Percentiles rank a stretch among this genome's conserved stretches.
These are phyloP conservation scores for Timema podura DNA, from an alignment of 2,888 invertebrate species.

Conservation along the genomic window DNA sequence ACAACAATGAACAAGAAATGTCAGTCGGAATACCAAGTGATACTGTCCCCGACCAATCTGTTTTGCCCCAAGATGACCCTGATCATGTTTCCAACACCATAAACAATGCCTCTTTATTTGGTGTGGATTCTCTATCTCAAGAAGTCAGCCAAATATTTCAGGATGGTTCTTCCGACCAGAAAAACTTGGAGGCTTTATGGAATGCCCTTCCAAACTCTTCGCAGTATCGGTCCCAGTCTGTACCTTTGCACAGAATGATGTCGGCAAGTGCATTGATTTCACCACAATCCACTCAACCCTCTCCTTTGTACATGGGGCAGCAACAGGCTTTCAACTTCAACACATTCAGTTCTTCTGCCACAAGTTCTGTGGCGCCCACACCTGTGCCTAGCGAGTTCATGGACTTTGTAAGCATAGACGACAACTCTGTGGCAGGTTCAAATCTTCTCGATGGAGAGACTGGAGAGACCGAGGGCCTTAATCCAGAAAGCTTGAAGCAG, in stretches of 20 bases:
- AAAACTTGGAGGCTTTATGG: constrained; percentile 17
- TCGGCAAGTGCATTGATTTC: constrained; percentile 45
- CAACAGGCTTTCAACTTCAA: constrained; percentile 43
- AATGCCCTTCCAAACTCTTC: constrained; percentile 25
- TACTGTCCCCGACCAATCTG: not conserved
- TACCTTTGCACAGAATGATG: constrained; percentile 62
- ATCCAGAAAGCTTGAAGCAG: constrained; percentile 60
- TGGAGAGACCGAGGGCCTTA: constrained; percentile 26
- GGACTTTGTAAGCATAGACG: constrained; percentile 51
- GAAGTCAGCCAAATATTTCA: constrained; percentile 62
- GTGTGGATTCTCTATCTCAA: constrained; percentile 40
- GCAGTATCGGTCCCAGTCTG: constrained; percentile 67
- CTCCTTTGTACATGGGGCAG: constrained; percentile 22
- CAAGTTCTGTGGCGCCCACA: constrained; percentile 62
- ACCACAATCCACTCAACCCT: constrained; percentile 36
- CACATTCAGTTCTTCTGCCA: constrained; percentile 47
- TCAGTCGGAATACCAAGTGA: not conserved
- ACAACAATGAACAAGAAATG: not conserved
- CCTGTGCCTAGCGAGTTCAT: constrained; percentile 69
- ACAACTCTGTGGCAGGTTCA: constrained; percentile 5
- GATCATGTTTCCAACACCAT: not conserved
- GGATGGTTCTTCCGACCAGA: constrained; percentile 44
- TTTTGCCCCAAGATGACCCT: not conserved
- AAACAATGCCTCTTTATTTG: not conserved
- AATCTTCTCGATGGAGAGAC: constrained; percentile 11